These are phyloP conservation scores for Camptogramma bilineatum DNA, from an alignment of 2,888 invertebrate species.

Conservation along the genomic window DNA sequence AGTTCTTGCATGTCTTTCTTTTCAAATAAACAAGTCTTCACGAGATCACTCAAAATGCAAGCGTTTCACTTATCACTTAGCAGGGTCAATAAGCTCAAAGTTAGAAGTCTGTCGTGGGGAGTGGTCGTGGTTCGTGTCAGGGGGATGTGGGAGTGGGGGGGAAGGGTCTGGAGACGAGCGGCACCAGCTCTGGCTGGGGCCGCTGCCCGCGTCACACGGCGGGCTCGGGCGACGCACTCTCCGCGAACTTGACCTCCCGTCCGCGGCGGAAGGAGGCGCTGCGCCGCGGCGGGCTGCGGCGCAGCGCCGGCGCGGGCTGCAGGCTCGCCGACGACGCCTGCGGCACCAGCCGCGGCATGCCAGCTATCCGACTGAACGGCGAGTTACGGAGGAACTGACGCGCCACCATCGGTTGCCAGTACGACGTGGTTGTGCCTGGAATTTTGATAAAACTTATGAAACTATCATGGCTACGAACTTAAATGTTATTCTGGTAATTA, in stretches of 20 bases:
- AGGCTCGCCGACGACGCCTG: constrained; percentile 80
- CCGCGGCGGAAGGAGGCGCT: constrained; percentile 77
- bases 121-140: constrained; percentile 57
- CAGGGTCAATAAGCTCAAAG: constrained; percentile 32
- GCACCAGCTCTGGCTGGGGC: constrained; percentile 84
- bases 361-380: constrained; percentile 82
- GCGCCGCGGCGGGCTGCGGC: constrained; percentile 74
- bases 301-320: constrained; percentile 65
- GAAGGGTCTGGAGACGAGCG: constrained; percentile 67
- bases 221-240: constrained; percentile 65
- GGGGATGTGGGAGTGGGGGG: constrained; percentile 58
- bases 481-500: no score
- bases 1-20: constrained; percentile 15
- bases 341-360: constrained; percentile 61
- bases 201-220: constrained; percentile 83
- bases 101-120: constrained; percentile 76
- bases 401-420: constrained; percentile 90
- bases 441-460: constrained; percentile 3
- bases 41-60: constrained; percentile 21
- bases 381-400: constrained; percentile 90
- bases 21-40: constrained; percentile 16
- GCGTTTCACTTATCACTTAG: constrained; percentile 16
- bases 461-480: no score
- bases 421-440: constrained; percentile 77
- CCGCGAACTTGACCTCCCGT: constrained; percentile 84